phyloP scores from a whole-genome alignment of 2,888 invertebrate genomes.

The Aphrophora alni region DNA sequence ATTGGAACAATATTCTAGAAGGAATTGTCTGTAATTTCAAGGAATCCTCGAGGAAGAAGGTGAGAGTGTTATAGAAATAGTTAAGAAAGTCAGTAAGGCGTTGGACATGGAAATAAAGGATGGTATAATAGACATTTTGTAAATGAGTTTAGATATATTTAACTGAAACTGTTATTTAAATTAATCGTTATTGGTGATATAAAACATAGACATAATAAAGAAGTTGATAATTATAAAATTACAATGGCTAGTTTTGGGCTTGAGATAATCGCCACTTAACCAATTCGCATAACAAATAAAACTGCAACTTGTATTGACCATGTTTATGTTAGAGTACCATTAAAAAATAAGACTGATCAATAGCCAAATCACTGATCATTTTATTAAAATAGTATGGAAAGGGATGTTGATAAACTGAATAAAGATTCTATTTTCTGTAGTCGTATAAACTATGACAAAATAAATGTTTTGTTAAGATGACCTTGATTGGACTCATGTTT shows the following conservation, averaged over 20 bases:
- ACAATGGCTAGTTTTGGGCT: slow-evolving; percentile 19
- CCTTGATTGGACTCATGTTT: too few species aligned
- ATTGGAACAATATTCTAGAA: too few species aligned
- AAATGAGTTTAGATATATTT: not conserved
- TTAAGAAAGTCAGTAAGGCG: too few species aligned
- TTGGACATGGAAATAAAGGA: too few species aligned
- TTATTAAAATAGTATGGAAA: not conserved
- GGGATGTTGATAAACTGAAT: too few species aligned
- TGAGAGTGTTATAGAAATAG: too few species aligned
- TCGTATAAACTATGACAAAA: too few species aligned
- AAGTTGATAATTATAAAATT: slow-evolving; percentile 21
- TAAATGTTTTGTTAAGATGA: too few species aligned
- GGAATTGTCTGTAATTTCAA: too few species aligned
- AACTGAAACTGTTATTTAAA: not conserved
- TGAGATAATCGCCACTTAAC: not conserved
- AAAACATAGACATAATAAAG: not conserved
- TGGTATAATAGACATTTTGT: not conserved
- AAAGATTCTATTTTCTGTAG: too few species aligned
- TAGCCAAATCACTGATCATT: slow-evolving; percentile 18
- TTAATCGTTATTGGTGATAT: not conserved
- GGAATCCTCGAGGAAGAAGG: too few species aligned
- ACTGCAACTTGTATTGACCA: slow-evolving; percentile 18
- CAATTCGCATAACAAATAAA: not conserved
- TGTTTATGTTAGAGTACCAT: not conserved
- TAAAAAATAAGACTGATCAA: not conserved